Evolutionary conservation across 2,113 vertebrate species (phyloP), one percentile per base, ranked within the genome.

Genomic region (Scophthalmus maximus): DNA sequence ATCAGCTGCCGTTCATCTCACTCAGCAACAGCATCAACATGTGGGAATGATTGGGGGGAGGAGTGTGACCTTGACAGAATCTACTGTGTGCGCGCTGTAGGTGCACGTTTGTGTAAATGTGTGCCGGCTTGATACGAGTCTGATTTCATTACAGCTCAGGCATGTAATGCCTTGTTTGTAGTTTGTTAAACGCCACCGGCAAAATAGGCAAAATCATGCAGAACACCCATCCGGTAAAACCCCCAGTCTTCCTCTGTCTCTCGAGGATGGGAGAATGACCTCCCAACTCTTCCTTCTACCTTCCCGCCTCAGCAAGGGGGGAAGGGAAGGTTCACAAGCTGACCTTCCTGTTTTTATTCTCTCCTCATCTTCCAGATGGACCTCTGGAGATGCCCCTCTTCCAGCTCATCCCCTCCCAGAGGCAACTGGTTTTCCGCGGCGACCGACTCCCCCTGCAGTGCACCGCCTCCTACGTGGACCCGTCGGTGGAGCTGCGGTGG

Each of bases 391-490:
- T 98, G 42, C 96, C 96, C 49, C 91, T 97, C 52, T 96, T 97
- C 52, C 95, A 97, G 89, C 88, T 98, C 75, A 97, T 97, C 63
- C 96, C 96, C 4, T 96, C 95, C 23, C 95, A 95, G 52, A 94
- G 93, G 34, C 96, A 98, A 44, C 91, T 97, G 81, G 96, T 98
- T 82, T 98, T 98, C 58, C 93, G 84, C 0, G 96, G 96, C 7
- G 96, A 98, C 79, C 93, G 95, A 17, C 85, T 98, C 29, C 96
- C 96, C 0, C 93, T 97, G 53, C 95, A 97, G 88, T 97, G 96
- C 56, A 95, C 96, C 0, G 94, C 94, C 20, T 95, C 96, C 0
- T 95, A 93, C 20, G 81, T 96, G 46, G 94, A 96, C 81, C 88
- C 78, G 8, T 92, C 87, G 0, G 87, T 95, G 29, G 85, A 90